Conservation (phyloP, 2,113 vertebrate species). For the Pithys albifrons region DNA sequence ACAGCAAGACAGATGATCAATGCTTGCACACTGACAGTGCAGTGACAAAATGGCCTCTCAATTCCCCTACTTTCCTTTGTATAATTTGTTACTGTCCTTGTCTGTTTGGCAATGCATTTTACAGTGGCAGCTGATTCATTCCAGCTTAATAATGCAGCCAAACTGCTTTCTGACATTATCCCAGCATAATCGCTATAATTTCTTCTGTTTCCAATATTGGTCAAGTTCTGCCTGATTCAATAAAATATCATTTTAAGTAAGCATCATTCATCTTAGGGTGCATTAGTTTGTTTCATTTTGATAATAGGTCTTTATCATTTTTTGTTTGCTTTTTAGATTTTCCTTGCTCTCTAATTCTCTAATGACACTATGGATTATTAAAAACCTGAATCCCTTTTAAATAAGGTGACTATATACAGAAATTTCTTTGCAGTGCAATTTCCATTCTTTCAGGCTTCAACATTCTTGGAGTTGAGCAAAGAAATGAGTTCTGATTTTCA, state of each 20-base stretch:
- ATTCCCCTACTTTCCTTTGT: not conserved
- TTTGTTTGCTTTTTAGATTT: conserved; percentile 36
- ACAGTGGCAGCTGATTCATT: conserved; percentile 21
- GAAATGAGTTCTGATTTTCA: not conserved
- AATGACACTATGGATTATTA: not conserved
- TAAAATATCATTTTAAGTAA: conserved; percentile 31
- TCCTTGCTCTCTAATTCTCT: not conserved
- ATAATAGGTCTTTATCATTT: conserved; percentile 20
- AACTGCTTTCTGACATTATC: conserved; percentile 33
- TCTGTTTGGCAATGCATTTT: not conserved
- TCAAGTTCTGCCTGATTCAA: conserved; percentile 47
- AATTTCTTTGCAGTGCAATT: not conserved
- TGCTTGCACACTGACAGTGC: not conserved
- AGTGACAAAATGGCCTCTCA: not conserved
- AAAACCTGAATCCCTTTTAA: not conserved
- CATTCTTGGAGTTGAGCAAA: not conserved
- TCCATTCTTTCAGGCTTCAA: not conserved
- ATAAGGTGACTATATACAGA: not conserved
- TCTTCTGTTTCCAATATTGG: conserved; percentile 39
- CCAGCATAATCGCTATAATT: conserved; percentile 53
- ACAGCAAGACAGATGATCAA: not conserved
- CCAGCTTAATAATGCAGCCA: conserved; percentile 25
- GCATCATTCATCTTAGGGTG: conserved; percentile 42
- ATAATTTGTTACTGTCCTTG: conserved; percentile 22
- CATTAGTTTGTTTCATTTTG: conserved; percentile 41